These are phyloP conservation scores for Danaus chrysippus DNA, from an alignment of 2,888 invertebrate species.

Conservation along the genomic window DNA sequence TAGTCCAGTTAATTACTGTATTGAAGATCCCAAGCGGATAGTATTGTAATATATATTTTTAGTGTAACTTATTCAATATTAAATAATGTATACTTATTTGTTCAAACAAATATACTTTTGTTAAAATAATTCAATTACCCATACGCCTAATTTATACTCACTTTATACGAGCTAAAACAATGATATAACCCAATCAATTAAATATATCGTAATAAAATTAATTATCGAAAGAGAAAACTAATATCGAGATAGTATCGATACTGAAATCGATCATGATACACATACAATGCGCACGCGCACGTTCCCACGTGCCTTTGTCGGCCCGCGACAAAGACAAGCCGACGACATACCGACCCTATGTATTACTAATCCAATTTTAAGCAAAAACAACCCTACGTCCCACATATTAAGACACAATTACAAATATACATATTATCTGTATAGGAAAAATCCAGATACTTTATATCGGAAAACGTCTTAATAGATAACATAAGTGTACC, in stretches of 20 bases:
- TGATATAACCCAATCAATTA: neutral
- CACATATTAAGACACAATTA: conserved; percentile 34
- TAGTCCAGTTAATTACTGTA: neutral
- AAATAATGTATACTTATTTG: no score
- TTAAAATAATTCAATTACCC: no score
- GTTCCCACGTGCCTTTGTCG: conserved; percentile 78
- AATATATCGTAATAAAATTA: conserved; percentile 13
- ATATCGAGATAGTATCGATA: conserved; percentile 12
- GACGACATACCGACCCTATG: conserved; percentile 60
- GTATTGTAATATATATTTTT: neutral
- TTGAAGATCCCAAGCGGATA: neutral
- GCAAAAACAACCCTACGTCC: conserved; percentile 39
- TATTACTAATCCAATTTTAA: conserved; percentile 31
- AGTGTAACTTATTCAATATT: no score
- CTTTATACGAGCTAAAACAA: no score
- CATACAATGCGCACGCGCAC: conserved; percentile 66
- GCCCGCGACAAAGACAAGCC: conserved; percentile 70
- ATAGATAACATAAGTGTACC: conserved; percentile 17
- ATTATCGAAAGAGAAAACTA: conserved; percentile 10
- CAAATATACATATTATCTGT: conserved; percentile 12
- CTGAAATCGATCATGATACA: conserved; percentile 60
- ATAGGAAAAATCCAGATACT: conserved; percentile 50
- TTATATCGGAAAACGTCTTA: conserved; percentile 36
- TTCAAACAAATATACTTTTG: no score
- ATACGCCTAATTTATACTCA: no score